Percentiles rank a stretch among this genome's conserved stretches.
phyloP scores from a whole-genome alignment of 2,797 vertebrate genomes.

The Cyclura pinguis region DNA sequence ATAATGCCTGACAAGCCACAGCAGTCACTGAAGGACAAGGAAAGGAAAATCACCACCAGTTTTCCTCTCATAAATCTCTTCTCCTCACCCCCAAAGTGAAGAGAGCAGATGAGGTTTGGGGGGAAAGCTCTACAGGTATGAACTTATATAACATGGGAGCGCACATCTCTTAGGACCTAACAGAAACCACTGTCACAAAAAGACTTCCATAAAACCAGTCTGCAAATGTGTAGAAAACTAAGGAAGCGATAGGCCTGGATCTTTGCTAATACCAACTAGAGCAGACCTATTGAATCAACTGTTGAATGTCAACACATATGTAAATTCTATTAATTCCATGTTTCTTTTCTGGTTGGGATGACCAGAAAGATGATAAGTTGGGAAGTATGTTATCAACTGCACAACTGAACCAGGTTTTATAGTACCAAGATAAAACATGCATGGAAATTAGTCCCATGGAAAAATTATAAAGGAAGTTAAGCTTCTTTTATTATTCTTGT shows the following conservation, averaged over 20 bases:
- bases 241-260: too few relatives aligned
- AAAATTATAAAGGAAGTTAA: slow-evolving; percentile 42
- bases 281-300: too few relatives aligned
- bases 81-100: background rate
- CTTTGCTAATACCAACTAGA: too few relatives aligned
- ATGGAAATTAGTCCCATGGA: background rate
- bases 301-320: too few relatives aligned
- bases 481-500: slow-evolving; percentile 24
- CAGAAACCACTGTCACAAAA: too few relatives aligned
- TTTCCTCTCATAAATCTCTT: background rate
- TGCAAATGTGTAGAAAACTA: too few relatives aligned
- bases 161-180: too few relatives aligned
- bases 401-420: background rate
- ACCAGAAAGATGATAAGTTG: too few relatives aligned
- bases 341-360: too few relatives aligned
- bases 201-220: too few relatives aligned
- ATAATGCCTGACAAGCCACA: background rate
- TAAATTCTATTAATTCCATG: too few relatives aligned
- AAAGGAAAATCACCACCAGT: background rate
- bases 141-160: background rate
- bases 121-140: too few relatives aligned
- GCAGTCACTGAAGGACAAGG: background rate
- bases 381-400: background rate
- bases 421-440: background rate
- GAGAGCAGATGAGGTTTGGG: background rate